Percentiles rank a stretch among this genome's conserved stretches.
These are phyloP conservation scores for Ommatoiulus sabulosus DNA, from an alignment of 2,888 invertebrate species.

Conservation along the genomic window DNA sequence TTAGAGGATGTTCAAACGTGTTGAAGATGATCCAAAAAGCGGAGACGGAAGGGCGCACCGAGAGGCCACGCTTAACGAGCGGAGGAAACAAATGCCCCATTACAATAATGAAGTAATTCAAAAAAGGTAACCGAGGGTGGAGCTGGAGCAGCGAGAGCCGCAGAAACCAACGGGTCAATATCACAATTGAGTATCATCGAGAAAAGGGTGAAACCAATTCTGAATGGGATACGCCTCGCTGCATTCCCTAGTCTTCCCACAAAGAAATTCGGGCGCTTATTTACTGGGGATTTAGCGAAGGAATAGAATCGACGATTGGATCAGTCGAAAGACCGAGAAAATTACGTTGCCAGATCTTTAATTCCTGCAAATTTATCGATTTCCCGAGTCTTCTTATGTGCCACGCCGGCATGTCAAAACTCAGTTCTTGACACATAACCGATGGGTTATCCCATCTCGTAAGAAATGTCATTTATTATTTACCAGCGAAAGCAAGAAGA, in stretches of 20 bases:
- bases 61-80: constrained; percentile 32
- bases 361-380: not conserved
- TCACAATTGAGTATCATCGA: constrained; percentile 30
- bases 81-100: constrained; percentile 36
- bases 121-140: constrained; percentile 37
- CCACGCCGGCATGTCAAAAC: not conserved
- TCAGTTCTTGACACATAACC: not conserved
- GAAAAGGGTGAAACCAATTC: constrained; percentile 38
- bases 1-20: constrained; percentile 18
- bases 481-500: not conserved
- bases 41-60: not conserved
- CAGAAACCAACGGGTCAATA: constrained; percentile 32
- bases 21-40: constrained; percentile 31
- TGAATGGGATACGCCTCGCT: not conserved
- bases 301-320: not conserved
- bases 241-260: not conserved
- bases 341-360: not conserved
- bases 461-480: constrained; percentile 32
- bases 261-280: not conserved
- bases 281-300: not conserved
- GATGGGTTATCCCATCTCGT: not conserved
- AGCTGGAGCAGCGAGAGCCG: not conserved
- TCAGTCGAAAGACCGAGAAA: not conserved
- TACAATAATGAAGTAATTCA: constrained; percentile 47
- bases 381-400: not conserved